Evolutionary conservation across 1,140 invertebrate species (phyloP).

Genomic region (Sinonovacula constricta): DNA sequence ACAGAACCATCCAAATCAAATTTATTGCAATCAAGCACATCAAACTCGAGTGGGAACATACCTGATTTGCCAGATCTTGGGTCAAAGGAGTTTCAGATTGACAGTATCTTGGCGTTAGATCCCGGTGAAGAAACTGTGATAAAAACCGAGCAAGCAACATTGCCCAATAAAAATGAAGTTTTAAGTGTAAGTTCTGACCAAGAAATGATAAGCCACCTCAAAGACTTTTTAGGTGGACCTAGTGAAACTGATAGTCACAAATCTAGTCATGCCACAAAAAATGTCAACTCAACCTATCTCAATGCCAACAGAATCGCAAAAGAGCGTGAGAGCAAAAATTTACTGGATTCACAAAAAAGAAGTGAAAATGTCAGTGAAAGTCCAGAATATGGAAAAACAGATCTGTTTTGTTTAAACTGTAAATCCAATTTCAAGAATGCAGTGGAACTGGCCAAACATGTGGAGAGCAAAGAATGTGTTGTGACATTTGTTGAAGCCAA

Average conservation of each 20-base stretch:
- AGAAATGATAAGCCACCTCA: background rate
- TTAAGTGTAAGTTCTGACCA: too few relatives aligned
- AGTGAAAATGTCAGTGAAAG: background rate
- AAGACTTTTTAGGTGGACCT: background rate
- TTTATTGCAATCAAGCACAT: slow-evolving; percentile 6
- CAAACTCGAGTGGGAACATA: background rate
- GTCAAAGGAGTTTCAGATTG: slow-evolving; percentile 38
- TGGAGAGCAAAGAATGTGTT: slow-evolving; percentile 14
- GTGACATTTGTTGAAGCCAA: background rate
- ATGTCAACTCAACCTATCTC: background rate
- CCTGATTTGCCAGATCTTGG: slow-evolving; percentile 40
- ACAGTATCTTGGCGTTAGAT: slow-evolving; percentile 32
- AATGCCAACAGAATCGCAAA: background rate
- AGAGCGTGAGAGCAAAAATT: too few relatives aligned
- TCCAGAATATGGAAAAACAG: too few relatives aligned
- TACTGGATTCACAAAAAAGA: too few relatives aligned
- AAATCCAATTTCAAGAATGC: slow-evolving; percentile 45
- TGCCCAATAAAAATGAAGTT: too few relatives aligned
- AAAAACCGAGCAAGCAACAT: background rate
- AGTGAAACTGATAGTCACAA: background rate
- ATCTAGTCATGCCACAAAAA: background rate
- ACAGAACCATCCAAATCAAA: background rate
- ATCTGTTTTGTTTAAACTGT: too few relatives aligned
- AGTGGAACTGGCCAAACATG: slow-evolving; percentile 29
- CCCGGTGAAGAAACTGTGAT: background rate